These are phyloP conservation scores for Ceratosolen fusciceps DNA, from an alignment of 1,140 invertebrate species.

Conservation along the genomic window DNA sequence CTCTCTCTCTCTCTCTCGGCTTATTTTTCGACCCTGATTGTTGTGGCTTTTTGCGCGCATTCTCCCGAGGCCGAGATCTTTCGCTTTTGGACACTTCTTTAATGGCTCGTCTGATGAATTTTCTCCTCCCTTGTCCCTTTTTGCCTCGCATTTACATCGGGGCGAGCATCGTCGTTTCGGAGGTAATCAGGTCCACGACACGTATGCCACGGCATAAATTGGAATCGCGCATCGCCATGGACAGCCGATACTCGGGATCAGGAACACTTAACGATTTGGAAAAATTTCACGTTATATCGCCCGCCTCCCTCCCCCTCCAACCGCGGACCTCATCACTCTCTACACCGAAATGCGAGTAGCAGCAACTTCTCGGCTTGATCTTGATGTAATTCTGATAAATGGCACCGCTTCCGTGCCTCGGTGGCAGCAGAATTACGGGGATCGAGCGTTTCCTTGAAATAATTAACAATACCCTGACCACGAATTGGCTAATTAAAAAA, in stretches of 20 bases:
- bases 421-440: too few relatives aligned
- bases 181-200: background rate
- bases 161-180: background rate
- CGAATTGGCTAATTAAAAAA: too few relatives aligned
- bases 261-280: background rate
- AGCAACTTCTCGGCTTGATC: too few relatives aligned
- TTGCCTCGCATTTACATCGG: background rate
- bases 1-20: background rate
- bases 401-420: too few relatives aligned
- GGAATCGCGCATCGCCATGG: background rate
- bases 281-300: background rate
- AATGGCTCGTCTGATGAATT: slow-evolving; percentile 7
- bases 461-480: background rate
- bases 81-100: slow-evolving; percentile 16
- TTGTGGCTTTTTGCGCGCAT: slow-evolving; percentile 16
- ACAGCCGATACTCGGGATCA: background rate
- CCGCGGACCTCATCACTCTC: too few relatives aligned
- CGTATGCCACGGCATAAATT: background rate
- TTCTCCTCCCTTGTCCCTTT: background rate
- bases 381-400: background rate
- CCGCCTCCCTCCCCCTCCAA: too few relatives aligned
- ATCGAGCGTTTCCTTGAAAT: background rate
- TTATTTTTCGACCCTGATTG: slow-evolving; percentile 6
- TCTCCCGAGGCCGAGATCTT: background rate
- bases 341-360: too few relatives aligned